Evolutionary conservation across 92 coral and sea anemone genomes (phyloP).

Genomic region (Blastomussa wellsi): DNA sequence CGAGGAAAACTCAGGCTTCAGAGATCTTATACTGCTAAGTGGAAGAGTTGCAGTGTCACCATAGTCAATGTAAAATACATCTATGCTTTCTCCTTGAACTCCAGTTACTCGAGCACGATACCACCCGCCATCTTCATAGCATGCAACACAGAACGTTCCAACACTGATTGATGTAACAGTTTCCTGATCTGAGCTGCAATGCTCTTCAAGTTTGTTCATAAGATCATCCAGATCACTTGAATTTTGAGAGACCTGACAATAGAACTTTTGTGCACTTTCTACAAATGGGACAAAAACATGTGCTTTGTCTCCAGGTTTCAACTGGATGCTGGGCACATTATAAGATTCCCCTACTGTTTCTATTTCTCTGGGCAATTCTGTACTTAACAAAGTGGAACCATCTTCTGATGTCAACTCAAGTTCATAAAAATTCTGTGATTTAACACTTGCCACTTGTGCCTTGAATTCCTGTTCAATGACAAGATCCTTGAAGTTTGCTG

Average conservation of each 20-base stretch:
- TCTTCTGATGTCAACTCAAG: conserved; percentile 58
- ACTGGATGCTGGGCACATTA: conserved; percentile 28
- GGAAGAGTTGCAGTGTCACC: conserved; percentile 86
- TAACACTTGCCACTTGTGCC: conserved; percentile 47
- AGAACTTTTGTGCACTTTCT: conserved; percentile 45
- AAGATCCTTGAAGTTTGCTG: conserved; percentile 55
- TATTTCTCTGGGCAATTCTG: not conserved
- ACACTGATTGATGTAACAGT: conserved; percentile 23
- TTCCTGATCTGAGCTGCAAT: conserved; percentile 56
- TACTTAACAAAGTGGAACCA: not conserved
- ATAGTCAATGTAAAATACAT: conserved; percentile 85
- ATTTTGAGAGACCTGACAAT: conserved; percentile 48
- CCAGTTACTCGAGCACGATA: conserved; percentile 68
- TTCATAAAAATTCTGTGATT: conserved; percentile 25
- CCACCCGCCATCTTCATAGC: conserved; percentile 83
- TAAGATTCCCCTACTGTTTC: not conserved
- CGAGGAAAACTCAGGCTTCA: conserved; percentile 49
- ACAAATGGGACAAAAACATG: conserved; percentile 51
- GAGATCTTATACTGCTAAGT: conserved; percentile 48
- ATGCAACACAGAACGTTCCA: conserved; percentile 63
- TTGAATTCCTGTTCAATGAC: conserved; percentile 68
- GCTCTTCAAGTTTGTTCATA: conserved; percentile 70
- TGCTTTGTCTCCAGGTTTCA: conserved; percentile 32
- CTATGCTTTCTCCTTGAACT: conserved; percentile 23
- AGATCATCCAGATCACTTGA: conserved; percentile 52